Conservation (phyloP, 2,797 vertebrate species). For the Astyanax mexicanus region DNA sequence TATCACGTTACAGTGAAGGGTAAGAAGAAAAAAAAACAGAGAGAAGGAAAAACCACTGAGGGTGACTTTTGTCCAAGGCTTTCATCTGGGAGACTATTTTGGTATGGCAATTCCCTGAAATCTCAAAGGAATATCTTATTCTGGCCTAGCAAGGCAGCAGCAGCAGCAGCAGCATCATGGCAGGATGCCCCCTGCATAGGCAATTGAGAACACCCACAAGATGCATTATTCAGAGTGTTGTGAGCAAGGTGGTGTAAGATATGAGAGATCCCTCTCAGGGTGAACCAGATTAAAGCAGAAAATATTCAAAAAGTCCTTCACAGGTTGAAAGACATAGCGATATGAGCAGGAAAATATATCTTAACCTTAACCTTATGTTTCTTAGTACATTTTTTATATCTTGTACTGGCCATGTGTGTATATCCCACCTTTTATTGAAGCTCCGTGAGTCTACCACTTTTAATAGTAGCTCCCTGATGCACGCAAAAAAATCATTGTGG, state of each 20-base stretch:
- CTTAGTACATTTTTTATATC: no score
- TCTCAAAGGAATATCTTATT: neutral
- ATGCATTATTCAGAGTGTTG: slow-evolving; percentile 30
- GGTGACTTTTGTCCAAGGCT: slow-evolving; percentile 13
- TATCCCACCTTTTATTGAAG: no score
- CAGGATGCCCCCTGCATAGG: neutral
- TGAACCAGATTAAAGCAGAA: neutral
- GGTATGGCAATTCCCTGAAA: neutral
- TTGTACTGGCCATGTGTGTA: no score
- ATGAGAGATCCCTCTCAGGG: neutral
- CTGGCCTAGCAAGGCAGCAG: neutral
- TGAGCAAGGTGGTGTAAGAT: neutral
- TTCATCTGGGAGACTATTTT: slow-evolving; percentile 21
- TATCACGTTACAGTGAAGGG: slow-evolving; percentile 27
- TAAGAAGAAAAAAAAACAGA: no score
- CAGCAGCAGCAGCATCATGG: neutral
- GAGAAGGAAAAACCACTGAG: neutral
- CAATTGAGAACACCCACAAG: slow-evolving; percentile 1
- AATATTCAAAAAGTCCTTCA: no score
- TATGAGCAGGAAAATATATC: no score
- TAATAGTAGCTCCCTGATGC: no score
- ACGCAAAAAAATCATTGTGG: no score
- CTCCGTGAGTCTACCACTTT: no score
- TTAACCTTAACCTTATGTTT: no score
- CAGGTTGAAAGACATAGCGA: no score